Percentiles rank a stretch among this genome's conserved stretches.
These are phyloP conservation scores for Electrona antarctica DNA, from an alignment of 2,113 vertebrate genomes.

Conservation along the genomic window DNA sequence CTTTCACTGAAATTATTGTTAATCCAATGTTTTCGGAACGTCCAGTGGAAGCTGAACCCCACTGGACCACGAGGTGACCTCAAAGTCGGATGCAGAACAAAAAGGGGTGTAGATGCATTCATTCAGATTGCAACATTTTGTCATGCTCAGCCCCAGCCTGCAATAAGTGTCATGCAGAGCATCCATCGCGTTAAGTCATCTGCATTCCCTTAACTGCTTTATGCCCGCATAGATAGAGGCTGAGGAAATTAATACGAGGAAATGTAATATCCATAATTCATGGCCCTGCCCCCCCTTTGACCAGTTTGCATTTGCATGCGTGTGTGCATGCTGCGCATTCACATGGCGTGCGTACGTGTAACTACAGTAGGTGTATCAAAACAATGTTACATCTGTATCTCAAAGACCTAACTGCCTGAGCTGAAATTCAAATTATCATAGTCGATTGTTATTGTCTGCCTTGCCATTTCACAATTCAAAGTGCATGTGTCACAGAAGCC, in stretches of 20 bases:
- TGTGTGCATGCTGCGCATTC: conserved; percentile 15
- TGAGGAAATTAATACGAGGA: conserved; percentile 50
- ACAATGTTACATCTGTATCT: conserved; percentile 58
- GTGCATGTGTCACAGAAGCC: conserved; percentile 26
- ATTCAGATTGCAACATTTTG: neutral
- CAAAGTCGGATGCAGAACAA: too few species aligned
- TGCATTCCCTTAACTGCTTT: conserved; percentile 43
- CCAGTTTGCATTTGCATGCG: conserved; percentile 11
- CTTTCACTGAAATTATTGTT: too few species aligned
- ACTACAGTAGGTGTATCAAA: conserved; percentile 35
- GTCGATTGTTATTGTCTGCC: conserved; percentile 50
- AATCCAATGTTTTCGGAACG: too few species aligned
- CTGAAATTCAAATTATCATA: conserved; percentile 51
- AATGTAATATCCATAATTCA: conserved; percentile 65
- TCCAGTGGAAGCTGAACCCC: too few species aligned
- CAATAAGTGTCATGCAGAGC: conserved; percentile 26
- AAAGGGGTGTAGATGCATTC: too few species aligned
- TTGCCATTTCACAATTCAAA: conserved; percentile 60
- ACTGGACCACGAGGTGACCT: too few species aligned
- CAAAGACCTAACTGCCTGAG: conserved; percentile 37
- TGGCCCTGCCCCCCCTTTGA: conserved; percentile 9
- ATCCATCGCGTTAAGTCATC: conserved; percentile 36
- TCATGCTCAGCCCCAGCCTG: conserved; percentile 1
- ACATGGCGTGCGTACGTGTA: conserved; percentile 3
- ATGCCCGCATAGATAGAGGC: conserved; percentile 32